A percentile compares a stretch with the other conserved stretches of the same genome.
phyloP scores from a whole-genome alignment of 2,113 vertebrate genomes.

The Paratilapia polleni region DNA sequence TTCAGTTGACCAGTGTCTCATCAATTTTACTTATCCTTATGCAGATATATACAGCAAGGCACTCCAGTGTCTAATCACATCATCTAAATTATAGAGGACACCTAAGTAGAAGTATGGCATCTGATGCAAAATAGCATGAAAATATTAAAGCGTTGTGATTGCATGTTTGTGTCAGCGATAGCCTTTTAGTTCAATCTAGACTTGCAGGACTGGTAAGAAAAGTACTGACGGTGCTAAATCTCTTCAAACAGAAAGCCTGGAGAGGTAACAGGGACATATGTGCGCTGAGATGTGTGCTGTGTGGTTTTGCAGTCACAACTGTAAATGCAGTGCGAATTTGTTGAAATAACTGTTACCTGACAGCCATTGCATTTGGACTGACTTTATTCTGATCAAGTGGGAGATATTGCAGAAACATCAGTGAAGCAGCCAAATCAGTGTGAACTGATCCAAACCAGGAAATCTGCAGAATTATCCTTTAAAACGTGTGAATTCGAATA shows the following conservation, averaged over 20 bases:
- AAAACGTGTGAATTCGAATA: neutral
- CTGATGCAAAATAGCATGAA: neutral
- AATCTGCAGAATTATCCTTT: neutral
- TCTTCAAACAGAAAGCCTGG: neutral
- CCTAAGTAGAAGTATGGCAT: no score
- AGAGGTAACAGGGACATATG: neutral
- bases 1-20: constrained; percentile 51
- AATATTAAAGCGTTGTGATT: neutral
- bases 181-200: neutral
- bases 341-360: neutral
- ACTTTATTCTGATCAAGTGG: neutral
- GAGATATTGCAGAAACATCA: neutral
- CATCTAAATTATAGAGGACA: constrained; percentile 20
- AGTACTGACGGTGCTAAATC: neutral
- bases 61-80: constrained; percentile 45
- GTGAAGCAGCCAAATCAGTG: neutral
- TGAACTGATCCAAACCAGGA: neutral
- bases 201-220: neutral
- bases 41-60: constrained; percentile 57
- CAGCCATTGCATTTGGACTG: neutral
- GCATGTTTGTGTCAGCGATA: neutral
- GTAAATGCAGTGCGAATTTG: neutral
- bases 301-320: neutral
- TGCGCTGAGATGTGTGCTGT: neutral
- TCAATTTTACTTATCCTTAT: constrained; percentile 49